Evolutionary conservation across 30 jellyfish, hydroid and myxozoan genomes (phyloP).

Genomic region (Phacellophora camtschatica): DNA sequence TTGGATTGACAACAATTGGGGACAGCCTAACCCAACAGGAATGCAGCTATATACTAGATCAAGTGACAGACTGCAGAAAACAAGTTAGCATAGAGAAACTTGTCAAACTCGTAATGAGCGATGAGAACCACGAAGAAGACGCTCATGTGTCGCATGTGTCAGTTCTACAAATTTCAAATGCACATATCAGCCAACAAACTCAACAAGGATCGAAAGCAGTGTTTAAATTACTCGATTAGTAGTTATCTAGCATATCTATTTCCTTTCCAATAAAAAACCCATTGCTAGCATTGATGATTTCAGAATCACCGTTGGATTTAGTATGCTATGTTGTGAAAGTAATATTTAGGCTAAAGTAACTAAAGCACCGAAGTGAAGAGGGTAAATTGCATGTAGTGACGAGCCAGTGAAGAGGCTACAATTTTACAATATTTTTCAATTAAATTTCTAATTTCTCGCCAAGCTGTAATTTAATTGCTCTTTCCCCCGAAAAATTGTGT

Average conservation of each 20-base stretch:
- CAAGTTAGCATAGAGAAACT: constrained; percentile 40
- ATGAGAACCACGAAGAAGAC: neutral
- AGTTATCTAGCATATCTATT: neutral
- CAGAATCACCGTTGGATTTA: too few species aligned
- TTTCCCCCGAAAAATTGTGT: too few species aligned
- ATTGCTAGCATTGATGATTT: too few species aligned
- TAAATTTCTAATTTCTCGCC: too few species aligned
- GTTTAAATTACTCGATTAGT: neutral
- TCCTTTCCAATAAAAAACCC: too few species aligned
- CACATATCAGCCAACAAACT: neutral
- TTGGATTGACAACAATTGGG: constrained; percentile 44
- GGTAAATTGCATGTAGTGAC: too few species aligned
- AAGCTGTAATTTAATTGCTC: too few species aligned
- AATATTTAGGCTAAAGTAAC: too few species aligned
- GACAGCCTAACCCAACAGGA: constrained; percentile 27
- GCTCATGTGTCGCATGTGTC: neutral
- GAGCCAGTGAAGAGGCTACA: too few species aligned
- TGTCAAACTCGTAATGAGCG: constrained; percentile 29
- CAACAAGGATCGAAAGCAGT: constrained; percentile 9
- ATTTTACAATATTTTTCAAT: too few species aligned
- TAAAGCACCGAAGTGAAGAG: too few species aligned
- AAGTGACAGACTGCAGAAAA: neutral
- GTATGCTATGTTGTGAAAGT: too few species aligned
- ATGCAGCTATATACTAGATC: constrained; percentile 23
- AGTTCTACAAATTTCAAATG: neutral